These are phyloP conservation scores for Steatornis caripensis DNA, from an alignment of 2,113 vertebrate species.

Conservation along the genomic window DNA sequence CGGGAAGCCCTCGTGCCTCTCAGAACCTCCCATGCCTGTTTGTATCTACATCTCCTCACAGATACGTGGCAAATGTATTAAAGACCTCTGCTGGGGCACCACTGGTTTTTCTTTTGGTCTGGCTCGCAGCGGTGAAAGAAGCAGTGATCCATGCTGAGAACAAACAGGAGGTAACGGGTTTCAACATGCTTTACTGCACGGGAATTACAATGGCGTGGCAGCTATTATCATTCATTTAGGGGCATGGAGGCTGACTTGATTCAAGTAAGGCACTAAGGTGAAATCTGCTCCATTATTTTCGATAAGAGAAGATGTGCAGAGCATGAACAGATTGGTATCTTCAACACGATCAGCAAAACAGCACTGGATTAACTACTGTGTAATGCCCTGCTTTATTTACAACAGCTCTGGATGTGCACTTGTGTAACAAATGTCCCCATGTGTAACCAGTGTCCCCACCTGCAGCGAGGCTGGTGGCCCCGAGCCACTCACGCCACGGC, in stretches of 20 bases:
- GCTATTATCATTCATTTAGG: background rate
- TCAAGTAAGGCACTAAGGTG: background rate
- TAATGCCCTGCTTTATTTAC: background rate
- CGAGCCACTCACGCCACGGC: fast-evolving
- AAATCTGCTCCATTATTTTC: slow-evolving; percentile 1
- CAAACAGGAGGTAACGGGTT: slow-evolving; percentile 20
- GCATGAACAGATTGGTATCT: background rate
- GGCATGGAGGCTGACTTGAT: background rate
- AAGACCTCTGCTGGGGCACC: background rate
- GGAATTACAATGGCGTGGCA: background rate
- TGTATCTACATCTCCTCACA: background rate
- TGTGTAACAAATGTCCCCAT: fast-evolving
- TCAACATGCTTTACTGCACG: background rate
- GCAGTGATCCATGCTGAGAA: slow-evolving; percentile 44
- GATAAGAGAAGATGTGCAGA: background rate
- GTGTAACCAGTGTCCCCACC: background rate
- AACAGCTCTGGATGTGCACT: background rate
- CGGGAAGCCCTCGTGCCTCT: background rate
- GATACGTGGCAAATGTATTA: background rate
- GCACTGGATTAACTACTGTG: background rate
- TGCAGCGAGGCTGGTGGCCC: background rate
- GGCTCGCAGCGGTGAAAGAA: background rate
- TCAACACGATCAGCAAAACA: background rate
- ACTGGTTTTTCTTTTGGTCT: background rate
- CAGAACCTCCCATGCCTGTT: background rate